These are phyloP conservation scores for Idaea biselata DNA, from an alignment of 2,888 invertebrate genomes.

Conservation along the genomic window DNA sequence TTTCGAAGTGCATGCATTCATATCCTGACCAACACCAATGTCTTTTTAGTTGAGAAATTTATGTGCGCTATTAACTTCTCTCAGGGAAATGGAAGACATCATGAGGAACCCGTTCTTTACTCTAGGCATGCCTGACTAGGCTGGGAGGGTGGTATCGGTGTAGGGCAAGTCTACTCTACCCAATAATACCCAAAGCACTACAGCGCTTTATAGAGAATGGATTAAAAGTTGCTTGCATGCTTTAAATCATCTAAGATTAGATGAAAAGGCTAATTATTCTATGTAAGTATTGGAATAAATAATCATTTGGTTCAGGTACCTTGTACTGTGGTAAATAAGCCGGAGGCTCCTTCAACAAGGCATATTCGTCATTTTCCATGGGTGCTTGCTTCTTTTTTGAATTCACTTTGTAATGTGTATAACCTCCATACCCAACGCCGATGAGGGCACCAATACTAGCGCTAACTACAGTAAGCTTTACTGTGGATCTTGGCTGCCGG, in stretches of 20 bases:
- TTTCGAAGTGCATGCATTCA: too few relatives aligned
- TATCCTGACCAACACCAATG: too few relatives aligned
- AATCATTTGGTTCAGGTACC: conserved; percentile 41
- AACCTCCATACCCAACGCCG: conserved; percentile 79
- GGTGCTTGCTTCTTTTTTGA: conserved; percentile 45
- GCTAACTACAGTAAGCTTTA: conserved; percentile 80
- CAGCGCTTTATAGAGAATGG: not conserved
- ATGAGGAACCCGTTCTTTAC: too few relatives aligned
- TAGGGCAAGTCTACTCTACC: too few relatives aligned
- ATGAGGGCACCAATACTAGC: conserved; percentile 79
- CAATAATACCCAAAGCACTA: too few relatives aligned
- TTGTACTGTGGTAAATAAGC: conserved; percentile 75
- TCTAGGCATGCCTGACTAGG: too few relatives aligned
- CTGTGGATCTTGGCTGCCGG: conserved; percentile 59
- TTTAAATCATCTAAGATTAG: not conserved
- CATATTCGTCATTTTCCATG: conserved; percentile 62
- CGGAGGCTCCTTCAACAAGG: conserved; percentile 70
- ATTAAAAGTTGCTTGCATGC: not conserved
- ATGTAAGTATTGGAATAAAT: not conserved
- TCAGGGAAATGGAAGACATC: too few relatives aligned
- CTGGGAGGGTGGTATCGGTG: too few relatives aligned
- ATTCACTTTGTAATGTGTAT: conserved; percentile 74
- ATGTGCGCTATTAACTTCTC: too few relatives aligned
- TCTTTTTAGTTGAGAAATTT: too few relatives aligned
- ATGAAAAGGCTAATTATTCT: not conserved